Conservation (phyloP, 2,888 invertebrate genomes). For the Chouioia cunea region DNA sequence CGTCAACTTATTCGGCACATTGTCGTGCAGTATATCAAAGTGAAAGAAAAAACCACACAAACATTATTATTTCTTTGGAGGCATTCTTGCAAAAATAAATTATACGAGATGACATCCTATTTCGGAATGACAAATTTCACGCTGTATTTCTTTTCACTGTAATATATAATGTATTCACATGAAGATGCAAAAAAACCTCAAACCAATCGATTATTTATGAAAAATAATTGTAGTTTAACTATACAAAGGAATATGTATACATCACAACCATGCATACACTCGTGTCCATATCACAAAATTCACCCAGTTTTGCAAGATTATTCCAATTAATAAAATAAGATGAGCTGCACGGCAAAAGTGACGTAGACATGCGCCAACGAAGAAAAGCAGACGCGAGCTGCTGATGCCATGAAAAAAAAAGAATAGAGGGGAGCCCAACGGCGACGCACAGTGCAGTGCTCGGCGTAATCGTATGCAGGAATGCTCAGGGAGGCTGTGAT, state of each 20-base stretch:
- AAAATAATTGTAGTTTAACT: constrained; percentile 15
- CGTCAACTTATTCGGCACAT: constrained; percentile 10
- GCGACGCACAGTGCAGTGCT: constrained; percentile 54
- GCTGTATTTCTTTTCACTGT: too few species aligned
- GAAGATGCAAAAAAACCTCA: too few species aligned
- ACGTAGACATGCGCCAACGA: not conserved
- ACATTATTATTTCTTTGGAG: too few species aligned
- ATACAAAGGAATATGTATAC: constrained; percentile 36
- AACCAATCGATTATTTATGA: constrained; percentile 34
- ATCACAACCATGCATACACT: constrained; percentile 30
- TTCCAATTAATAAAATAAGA: constrained; percentile 39
- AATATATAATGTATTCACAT: too few species aligned
- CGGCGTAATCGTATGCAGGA: constrained; percentile 66
- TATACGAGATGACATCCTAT: too few species aligned
- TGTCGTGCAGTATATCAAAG: too few species aligned
- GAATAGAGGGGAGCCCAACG: too few species aligned
- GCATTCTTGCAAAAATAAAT: too few species aligned
- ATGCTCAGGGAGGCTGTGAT: constrained; percentile 61
- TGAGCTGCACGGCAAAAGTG: not conserved
- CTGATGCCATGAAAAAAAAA: too few species aligned
- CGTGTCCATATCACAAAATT: too few species aligned
- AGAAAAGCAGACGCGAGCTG: constrained; percentile 24
- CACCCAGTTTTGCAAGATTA: constrained; percentile 38
- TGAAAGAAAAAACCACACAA: too few species aligned
- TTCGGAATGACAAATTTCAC: too few species aligned